These are phyloP conservation scores for Agrilus cyanescens DNA, from an alignment of 2,888 invertebrate species.

Conservation along the genomic window DNA sequence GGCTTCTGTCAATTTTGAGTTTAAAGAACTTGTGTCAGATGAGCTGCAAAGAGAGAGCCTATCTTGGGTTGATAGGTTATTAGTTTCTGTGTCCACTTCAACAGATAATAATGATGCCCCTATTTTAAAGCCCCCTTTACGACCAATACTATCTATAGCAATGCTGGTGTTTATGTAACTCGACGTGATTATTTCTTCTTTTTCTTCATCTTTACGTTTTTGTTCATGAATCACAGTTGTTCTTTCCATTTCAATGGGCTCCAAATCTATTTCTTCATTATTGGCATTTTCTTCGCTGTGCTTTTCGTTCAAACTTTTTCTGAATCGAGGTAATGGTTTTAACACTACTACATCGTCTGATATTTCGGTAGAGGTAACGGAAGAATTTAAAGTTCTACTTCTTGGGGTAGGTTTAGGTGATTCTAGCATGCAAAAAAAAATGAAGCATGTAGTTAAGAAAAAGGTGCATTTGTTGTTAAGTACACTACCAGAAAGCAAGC, in stretches of 20 bases:
- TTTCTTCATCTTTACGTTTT: too few species aligned
- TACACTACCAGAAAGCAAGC: too few species aligned
- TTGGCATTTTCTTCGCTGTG: too few species aligned
- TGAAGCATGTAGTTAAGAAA: too few species aligned
- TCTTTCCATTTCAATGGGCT: too few species aligned
- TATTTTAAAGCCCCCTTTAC: slow-evolving; percentile 24
- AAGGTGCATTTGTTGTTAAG: too few species aligned
- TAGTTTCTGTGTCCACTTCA: slow-evolving; percentile 7
- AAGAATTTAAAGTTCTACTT: slow-evolving; percentile 6
- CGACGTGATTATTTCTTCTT: too few species aligned
- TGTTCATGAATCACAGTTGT: too few species aligned
- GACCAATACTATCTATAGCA: slow-evolving; percentile 22
- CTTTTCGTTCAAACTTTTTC: neutral
- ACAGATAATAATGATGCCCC: slow-evolving; percentile 20
- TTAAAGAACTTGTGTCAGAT: slow-evolving; percentile 7
- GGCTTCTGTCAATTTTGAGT: slow-evolving; percentile 10
- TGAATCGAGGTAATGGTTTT: neutral
- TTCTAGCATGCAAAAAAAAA: slow-evolving; percentile 28
- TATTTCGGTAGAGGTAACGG: neutral
- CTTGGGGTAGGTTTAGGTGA: slow-evolving; percentile 14
- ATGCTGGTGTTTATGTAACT: neutral
- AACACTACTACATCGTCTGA: neutral
- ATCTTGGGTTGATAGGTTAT: slow-evolving; percentile 7
- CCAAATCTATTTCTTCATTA: too few species aligned
- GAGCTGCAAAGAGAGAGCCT: neutral